Evolutionary conservation across 2,797 vertebrate genomes (phyloP), one percentile per base, ranked within the genome.

Genomic region (Acanthiza pusilla): DNA sequence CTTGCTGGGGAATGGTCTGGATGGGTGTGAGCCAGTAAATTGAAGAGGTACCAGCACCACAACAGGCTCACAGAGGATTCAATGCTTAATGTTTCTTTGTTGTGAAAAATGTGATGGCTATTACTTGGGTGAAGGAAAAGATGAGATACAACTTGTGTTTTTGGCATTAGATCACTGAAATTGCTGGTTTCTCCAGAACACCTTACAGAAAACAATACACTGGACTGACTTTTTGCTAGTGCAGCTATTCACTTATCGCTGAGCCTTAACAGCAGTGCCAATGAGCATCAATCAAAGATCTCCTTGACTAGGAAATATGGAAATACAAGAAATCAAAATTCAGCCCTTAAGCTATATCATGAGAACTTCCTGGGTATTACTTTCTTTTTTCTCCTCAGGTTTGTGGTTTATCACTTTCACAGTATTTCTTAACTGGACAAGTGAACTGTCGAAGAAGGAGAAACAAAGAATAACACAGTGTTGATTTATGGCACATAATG

Each of bases 11-110:
- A 21, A 34, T 74, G 25, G 20, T 77, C 45, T 71, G 22, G 17
- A 42, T 5, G 16, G 23, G 5, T 0, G 0, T 3, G 13, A n/a
- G 8, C n/a, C 58, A 57, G 27, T 63, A 74, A 74, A 68, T 10
- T 61, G 43, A 27, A 51, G n/a, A 48, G 13, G 27, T 36, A n/a
- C 4, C 1, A 1, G 17, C 45, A 32, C 4, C 19, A 57, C 32
- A 55, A 5, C 2, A n/a, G 16, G 8, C 18, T 86, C 20, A 5
- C 11, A 60, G 50, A 45, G 6, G 16, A 55, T 40, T 62, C 9
- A 42, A 0, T 17, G 10, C 5, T 13, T 23, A 3, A 23, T 26
- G 2, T 48, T 70, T 15, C 50, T 71, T 67, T 63, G 3, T 21
- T 32, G 13, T 55, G 45, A 81, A 88, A 75, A 45, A 36, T 5